These are phyloP conservation scores for Thyatira batis DNA, from an alignment of 2,888 invertebrate genomes.

Conservation along the genomic window DNA sequence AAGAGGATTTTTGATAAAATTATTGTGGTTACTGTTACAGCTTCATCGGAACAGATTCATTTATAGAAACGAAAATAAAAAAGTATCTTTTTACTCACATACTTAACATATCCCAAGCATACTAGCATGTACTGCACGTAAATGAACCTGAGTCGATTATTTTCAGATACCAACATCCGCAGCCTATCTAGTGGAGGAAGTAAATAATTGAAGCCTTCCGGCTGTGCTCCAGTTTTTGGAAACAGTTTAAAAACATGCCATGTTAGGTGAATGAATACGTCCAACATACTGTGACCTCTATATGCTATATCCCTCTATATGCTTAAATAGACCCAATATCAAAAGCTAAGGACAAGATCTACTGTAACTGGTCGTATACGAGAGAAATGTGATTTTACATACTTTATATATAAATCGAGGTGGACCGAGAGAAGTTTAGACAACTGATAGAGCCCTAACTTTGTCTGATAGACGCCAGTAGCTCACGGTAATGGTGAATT, in stretches of 20 bases:
- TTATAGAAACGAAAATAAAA: too few species aligned
- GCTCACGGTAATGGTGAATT: conserved; percentile 27
- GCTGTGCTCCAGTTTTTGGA: conserved; percentile 46
- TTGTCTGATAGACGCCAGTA: conserved; percentile 27
- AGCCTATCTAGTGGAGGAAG: conserved; percentile 18
- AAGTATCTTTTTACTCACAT: too few species aligned
- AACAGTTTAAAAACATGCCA: conserved; percentile 46
- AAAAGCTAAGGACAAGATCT: not conserved
- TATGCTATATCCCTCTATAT: not conserved
- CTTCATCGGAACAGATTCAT: too few species aligned
- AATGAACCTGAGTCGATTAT: not conserved
- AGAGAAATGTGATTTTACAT: conserved; percentile 1
- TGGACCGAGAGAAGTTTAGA: conserved; percentile 33
- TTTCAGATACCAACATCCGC: not conserved
- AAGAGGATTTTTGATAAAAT: too few species aligned
- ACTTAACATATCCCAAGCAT: too few species aligned
- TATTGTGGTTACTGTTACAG: too few species aligned
- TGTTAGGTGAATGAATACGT: conserved; percentile 12
- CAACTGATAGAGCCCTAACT: conserved; percentile 42
- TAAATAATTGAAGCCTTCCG: conserved; percentile 54
- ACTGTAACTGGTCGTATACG: not conserved
- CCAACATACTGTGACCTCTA: not conserved
- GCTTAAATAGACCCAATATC: not conserved
- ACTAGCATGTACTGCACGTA: not conserved
- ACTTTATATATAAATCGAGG: not conserved